These are phyloP conservation scores for Platycercus adscitus DNA, from an alignment of 2,113 vertebrate species.

Conservation along the genomic window DNA sequence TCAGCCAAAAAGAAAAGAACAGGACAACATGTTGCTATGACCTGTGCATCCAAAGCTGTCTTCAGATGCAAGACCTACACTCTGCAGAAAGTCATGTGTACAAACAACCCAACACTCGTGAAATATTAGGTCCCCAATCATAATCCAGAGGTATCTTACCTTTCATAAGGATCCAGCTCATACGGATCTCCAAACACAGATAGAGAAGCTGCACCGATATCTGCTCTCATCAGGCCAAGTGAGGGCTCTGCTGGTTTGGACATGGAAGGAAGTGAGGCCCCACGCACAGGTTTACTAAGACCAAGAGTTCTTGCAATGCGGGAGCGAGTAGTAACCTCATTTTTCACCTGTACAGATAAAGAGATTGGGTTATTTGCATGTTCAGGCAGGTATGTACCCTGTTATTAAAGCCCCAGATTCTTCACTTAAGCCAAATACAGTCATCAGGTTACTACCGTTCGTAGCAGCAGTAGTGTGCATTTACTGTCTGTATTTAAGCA, in stretches of 20 bases:
- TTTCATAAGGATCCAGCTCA: conserved; percentile 87
- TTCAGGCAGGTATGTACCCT: not conserved
- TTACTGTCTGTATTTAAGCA: not conserved
- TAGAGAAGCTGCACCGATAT: conserved; percentile 92
- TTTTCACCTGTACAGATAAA: conserved; percentile 65
- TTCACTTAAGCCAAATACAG: not conserved
- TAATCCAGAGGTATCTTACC: conserved; percentile 41
- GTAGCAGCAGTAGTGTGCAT: not conserved
- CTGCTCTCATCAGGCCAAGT: conserved; percentile 87
- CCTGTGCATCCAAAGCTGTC: not conserved
- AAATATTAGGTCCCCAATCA: not conserved
- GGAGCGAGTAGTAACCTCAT: conserved; percentile 74
- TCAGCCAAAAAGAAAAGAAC: not conserved
- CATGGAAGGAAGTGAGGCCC: conserved; percentile 82
- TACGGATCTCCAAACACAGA: conserved; percentile 93
- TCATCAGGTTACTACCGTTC: not conserved
- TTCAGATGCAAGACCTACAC: not conserved
- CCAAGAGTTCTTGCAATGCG: conserved; percentile 89
- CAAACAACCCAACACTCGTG: not conserved
- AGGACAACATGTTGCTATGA: not conserved
- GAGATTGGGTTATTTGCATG: not conserved
- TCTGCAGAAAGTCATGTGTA: not conserved
- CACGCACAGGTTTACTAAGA: conserved; percentile 78
- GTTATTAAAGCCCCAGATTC: not conserved
- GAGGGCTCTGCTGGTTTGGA: conserved; percentile 83